A percentile compares a stretch with the other conserved stretches of the same genome.
Conservation (phyloP, 2,113 vertebrate genomes). For the Circaetus cinerascens region DNA sequence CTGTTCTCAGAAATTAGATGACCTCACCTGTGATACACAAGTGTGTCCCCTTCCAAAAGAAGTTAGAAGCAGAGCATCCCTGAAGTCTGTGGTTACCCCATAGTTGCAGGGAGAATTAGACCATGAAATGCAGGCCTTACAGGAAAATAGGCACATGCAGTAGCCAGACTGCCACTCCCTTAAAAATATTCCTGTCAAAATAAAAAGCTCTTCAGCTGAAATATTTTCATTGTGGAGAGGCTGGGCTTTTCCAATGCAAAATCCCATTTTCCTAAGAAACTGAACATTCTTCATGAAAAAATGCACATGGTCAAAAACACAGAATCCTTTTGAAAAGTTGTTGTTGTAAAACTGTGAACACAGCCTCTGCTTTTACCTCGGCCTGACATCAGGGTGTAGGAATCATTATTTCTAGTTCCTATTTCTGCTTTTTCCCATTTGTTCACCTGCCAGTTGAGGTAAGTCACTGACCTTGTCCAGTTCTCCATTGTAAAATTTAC, state of each 20-base stretch:
- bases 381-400: neutral
- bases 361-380: neutral
- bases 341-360: neutral
- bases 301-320: neutral
- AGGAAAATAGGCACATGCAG: neutral
- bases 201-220: neutral
- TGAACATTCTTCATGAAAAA: neutral
- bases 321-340: neutral
- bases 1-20: neutral
- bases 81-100: neutral
- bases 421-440: neutral
- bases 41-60: neutral
- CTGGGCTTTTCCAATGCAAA: neutral
- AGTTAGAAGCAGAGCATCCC: neutral
- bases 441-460: neutral
- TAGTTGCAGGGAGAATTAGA: neutral
- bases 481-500: neutral
- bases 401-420: neutral
- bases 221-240: fast-evolving
- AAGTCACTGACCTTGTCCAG: neutral
- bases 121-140: neutral
- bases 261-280: neutral
- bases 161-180: neutral
- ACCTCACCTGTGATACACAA: neutral
- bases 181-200: neutral